Evolutionary conservation across 2,113 vertebrate genomes (phyloP).

Genomic region (Nansenia antarctica): DNA sequence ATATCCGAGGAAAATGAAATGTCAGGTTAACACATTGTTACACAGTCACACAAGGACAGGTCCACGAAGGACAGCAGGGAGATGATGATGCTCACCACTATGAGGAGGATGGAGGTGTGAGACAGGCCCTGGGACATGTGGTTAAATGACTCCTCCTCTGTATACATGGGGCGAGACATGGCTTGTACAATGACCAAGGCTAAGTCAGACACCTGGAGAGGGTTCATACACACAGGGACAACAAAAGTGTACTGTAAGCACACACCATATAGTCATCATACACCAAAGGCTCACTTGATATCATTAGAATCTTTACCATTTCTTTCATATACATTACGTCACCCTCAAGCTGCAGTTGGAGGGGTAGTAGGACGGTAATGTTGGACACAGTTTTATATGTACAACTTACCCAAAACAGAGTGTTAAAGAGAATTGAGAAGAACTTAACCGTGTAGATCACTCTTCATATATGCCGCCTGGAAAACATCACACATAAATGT

Average conservation of each 20-base stretch:
- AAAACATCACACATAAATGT: too few relatives aligned
- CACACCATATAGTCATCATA: not conserved
- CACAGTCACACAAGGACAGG: too few relatives aligned
- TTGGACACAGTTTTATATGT: not conserved
- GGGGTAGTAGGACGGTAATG: not conserved
- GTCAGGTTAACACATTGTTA: too few relatives aligned
- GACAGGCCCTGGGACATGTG: not conserved
- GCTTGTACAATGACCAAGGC: not conserved
- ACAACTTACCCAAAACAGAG: not conserved
- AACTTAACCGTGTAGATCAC: not conserved
- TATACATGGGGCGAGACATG: not conserved
- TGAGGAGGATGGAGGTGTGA: too few relatives aligned
- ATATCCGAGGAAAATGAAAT: too few relatives aligned
- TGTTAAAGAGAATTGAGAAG: not conserved
- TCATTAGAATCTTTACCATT: too few relatives aligned
- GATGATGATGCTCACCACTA: too few relatives aligned
- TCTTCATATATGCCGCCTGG: too few relatives aligned
- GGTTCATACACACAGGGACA: not conserved
- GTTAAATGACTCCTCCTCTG: not conserved
- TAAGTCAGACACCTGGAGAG: not conserved
- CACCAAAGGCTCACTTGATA: not conserved
- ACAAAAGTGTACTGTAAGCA: too few relatives aligned
- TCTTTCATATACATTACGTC: not conserved
- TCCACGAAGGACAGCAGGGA: too few relatives aligned
- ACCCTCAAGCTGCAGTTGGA: not conserved